A percentile compares a stretch with the other conserved stretches of the same genome.
Conservation (phyloP, 2,888 invertebrate genomes). For the Thecocarcelia acutangulata region DNA sequence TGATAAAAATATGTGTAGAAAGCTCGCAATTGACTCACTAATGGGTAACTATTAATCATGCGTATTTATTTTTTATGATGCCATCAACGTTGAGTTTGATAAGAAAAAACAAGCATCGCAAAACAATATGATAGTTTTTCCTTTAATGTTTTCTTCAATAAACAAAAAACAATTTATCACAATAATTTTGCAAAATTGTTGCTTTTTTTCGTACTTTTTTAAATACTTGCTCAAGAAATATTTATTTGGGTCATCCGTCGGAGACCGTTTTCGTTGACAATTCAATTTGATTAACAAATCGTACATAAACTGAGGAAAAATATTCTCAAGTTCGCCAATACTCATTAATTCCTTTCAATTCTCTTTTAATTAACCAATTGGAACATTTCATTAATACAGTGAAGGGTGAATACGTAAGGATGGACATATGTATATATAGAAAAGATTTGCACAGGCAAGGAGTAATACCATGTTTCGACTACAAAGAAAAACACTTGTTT, state of each 20-base stretch:
- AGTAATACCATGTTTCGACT: too few relatives aligned
- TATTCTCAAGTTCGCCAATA: neutral
- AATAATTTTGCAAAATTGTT: conserved; percentile 11
- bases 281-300: conserved; percentile 29
- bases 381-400: conserved; percentile 2
- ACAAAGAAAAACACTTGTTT: too few relatives aligned
- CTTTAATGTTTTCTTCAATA: neutral
- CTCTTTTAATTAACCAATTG: neutral
- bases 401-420: neutral
- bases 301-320: neutral
- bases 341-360: neutral
- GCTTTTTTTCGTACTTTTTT: neutral
- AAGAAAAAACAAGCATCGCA: neutral
- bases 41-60: conserved; percentile 16
- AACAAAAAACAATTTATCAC: neutral
- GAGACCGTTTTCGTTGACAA: conserved; percentile 5
- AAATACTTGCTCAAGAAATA: neutral
- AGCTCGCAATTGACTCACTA: conserved; percentile 1
- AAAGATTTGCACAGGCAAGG: too few relatives aligned
- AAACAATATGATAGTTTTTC: conserved; percentile 11
- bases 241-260: conserved; percentile 26
- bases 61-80: neutral
- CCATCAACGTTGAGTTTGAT: conserved; percentile 35
- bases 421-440: neutral
- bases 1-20: conserved; percentile 4